Evolutionary conservation across 2,797 vertebrate species (phyloP), one percentile per base, ranked within the genome.

Genomic region (Glossophaga mutica): DNA sequence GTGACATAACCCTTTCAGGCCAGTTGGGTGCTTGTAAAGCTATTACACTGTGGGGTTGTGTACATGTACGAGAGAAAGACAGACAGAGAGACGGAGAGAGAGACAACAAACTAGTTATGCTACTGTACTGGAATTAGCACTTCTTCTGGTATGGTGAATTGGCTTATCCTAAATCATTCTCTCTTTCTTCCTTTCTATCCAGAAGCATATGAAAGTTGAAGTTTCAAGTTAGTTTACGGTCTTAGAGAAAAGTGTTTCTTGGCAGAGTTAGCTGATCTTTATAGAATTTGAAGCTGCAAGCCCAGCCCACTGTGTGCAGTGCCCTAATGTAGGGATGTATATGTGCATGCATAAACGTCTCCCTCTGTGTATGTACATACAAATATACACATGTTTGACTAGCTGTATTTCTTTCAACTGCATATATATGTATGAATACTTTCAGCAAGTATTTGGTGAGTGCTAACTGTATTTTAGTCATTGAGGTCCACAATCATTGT

Each of bases 121-220:
- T 71, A 44, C 74, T 73, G 12, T 59, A 42, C 37, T 93, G 77
- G 26, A 91, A 88, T 67, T 57, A 82, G 42, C 46, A 62, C 9
- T 46, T 50, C 9, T 37, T 50, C 34, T 95, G 37, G 59, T 90
- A 79, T 50, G 55, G 76, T 91, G 68, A 77, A 42, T 77, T 19
- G 55, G 8, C 22, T 92, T 74, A 73, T 19, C 44, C 22, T n/a
- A 48, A 76, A 65, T 68, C 79, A 92, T 46, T 71, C 46, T 46
- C 8, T 95, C 4, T 89, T 88, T 92, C 57, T 95, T 95, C 42
- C n/a, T 10, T 83, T 59, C 24, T 73, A 32, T 70, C 10, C 29
- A 70, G 48, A 32, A 92, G 22, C 48, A 91, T 95, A 62, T 88
- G 87, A 94, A 90, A 37, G 42, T 65, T 92, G 15, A 91, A 94